These are phyloP conservation scores for Scleropages formosus DNA, from an alignment of 2,797 vertebrate genomes.

Conservation along the genomic window DNA sequence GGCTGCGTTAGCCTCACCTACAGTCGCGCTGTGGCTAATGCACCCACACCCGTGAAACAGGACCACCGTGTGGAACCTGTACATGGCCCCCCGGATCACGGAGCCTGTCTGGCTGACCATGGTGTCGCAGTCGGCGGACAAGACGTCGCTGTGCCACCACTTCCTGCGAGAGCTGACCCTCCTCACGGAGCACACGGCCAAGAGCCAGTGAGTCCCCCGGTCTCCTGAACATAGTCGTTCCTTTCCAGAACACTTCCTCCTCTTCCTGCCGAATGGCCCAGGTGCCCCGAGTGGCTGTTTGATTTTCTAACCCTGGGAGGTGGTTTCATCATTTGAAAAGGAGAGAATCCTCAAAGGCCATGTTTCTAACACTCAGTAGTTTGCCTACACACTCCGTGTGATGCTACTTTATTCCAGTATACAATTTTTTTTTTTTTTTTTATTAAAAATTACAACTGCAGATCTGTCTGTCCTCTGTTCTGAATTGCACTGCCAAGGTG, in stretches of 20 bases:
- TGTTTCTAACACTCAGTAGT: no score
- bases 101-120: slow-evolving; percentile 84
- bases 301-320: neutral
- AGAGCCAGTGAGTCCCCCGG: slow-evolving; percentile 73
- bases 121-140: slow-evolving; percentile 76
- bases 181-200: slow-evolving; percentile 78
- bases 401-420: no score
- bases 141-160: slow-evolving; percentile 72
- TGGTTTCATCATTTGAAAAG: no score
- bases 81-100: slow-evolving; percentile 78
- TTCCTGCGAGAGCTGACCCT: slow-evolving; percentile 77
- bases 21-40: no score
- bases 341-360: no score
- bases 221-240: neutral
- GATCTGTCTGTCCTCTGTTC: no score
- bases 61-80: slow-evolving; percentile 79
- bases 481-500: no score
- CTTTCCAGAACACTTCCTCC: neutral
- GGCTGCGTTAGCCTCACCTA: no score
- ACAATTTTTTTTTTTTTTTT: no score
- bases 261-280: neutral
- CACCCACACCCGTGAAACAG: slow-evolving; percentile 50
- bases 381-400: no score
- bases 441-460: no score
- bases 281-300: neutral